phyloP scores from a whole-genome alignment of 2,888 invertebrate species.

The Drosophila meridionalis region DNA sequence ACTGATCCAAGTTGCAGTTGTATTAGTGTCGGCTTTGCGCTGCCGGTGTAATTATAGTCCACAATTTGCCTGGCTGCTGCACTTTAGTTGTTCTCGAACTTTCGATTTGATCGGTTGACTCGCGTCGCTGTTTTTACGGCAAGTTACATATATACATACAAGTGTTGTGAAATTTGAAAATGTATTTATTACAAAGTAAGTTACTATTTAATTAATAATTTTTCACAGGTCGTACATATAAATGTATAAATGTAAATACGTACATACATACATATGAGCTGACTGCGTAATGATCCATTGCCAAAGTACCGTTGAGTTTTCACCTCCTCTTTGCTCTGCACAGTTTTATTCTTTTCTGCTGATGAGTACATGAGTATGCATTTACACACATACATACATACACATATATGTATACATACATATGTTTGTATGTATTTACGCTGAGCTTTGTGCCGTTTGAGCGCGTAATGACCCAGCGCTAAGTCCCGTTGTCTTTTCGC shows the following conservation, averaged over 20 bases:
- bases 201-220: neutral
- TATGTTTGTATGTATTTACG: neutral
- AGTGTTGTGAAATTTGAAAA: neutral
- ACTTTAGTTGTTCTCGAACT: neutral
- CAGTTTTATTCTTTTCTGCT: neutral
- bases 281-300: neutral
- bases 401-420: neutral
- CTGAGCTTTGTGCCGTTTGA: neutral
- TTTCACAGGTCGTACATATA: neutral
- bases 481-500: slow-evolving; percentile 8
- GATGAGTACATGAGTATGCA: neutral
- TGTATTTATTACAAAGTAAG: neutral
- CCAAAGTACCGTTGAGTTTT: neutral
- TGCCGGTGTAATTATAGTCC: neutral
- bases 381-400: neutral
- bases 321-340: neutral
- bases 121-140: neutral
- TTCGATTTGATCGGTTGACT: neutral
- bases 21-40: neutral
- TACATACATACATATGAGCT: no score
- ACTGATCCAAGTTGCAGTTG: neutral
- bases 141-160: neutral
- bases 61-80: neutral
- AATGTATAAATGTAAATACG: no score
- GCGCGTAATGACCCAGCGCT: slow-evolving; percentile 2